A percentile compares a stretch with the other conserved stretches of the same genome.
phyloP scores from a whole-genome alignment of 2,113 vertebrate species.

The Jacana jacana region DNA sequence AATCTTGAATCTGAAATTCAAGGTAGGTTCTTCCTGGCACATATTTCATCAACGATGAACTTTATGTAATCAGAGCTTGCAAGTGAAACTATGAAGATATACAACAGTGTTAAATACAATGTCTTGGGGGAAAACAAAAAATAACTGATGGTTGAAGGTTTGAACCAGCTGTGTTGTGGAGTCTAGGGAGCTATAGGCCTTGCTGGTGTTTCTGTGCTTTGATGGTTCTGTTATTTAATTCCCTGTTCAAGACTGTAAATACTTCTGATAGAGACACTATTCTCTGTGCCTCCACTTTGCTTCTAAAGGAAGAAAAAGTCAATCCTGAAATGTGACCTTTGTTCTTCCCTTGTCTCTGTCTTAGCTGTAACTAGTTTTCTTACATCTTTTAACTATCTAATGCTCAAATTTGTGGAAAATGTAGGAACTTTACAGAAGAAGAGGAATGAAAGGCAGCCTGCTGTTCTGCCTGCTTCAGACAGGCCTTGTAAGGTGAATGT shows the following conservation, averaged over 20 bases:
- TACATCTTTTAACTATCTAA: background rate
- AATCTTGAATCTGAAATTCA: background rate
- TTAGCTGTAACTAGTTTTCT: background rate
- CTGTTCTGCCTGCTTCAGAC: background rate
- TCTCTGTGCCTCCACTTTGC: background rate
- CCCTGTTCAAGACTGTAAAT: background rate
- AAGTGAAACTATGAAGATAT: background rate
- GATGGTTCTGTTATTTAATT: conserved; percentile 23
- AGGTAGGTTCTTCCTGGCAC: background rate
- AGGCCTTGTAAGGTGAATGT: accelerated
- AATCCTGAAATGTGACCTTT: background rate
- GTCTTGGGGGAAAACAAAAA: background rate
- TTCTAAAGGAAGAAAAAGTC: background rate
- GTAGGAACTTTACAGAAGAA: background rate
- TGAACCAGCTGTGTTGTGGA: conserved; percentile 12
- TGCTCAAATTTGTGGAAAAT: background rate
- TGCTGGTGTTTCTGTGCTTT: background rate
- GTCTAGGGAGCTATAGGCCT: background rate
- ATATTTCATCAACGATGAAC: background rate
- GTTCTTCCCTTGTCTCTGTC: background rate
- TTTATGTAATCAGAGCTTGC: background rate
- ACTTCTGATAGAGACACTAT: background rate
- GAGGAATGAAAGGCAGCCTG: background rate
- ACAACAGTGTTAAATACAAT: background rate
- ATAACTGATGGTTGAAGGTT: background rate